Conservation (phyloP, 2,888 invertebrate species). For the Tubulanus polymorphus region DNA sequence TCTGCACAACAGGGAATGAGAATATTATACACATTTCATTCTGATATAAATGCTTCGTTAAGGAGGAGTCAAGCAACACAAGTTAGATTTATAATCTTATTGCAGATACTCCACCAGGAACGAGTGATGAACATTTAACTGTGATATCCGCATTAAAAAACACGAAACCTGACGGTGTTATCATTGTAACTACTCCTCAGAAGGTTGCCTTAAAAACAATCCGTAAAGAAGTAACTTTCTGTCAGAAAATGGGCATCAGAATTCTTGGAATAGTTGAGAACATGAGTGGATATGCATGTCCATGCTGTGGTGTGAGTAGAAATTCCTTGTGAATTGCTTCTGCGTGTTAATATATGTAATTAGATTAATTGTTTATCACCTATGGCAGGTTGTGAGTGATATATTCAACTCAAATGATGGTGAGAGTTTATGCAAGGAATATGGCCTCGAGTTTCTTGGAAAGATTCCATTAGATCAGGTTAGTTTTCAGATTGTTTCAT, state of each 20-base stretch:
- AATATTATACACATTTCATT: no score
- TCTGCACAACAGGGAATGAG: no score
- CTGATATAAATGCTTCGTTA: no score
- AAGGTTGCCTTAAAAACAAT: not conserved
- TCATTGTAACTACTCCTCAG: not conserved
- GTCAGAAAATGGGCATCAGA: not conserved
- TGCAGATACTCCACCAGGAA: not conserved
- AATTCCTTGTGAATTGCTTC: no score
- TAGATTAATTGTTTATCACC: no score
- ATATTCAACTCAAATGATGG: not conserved
- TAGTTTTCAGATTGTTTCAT: no score
- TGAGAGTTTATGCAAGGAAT: not conserved
- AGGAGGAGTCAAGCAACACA: no score
- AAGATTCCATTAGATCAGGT: not conserved
- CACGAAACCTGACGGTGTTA: not conserved
- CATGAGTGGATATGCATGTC: slow-evolving; percentile 1
- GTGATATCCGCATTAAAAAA: not conserved
- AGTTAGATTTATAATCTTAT: no score
- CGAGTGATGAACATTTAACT: not conserved
- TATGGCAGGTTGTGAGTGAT: not conserved
- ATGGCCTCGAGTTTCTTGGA: not conserved
- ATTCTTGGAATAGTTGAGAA: not conserved
- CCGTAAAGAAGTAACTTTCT: not conserved
- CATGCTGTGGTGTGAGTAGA: slow-evolving; percentile 1
- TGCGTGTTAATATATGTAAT: no score